A percentile compares a stretch with the other conserved stretches of the same genome.
Conservation (phyloP, 1,140 invertebrate genomes). For the Coelopa frigida region DNA sequence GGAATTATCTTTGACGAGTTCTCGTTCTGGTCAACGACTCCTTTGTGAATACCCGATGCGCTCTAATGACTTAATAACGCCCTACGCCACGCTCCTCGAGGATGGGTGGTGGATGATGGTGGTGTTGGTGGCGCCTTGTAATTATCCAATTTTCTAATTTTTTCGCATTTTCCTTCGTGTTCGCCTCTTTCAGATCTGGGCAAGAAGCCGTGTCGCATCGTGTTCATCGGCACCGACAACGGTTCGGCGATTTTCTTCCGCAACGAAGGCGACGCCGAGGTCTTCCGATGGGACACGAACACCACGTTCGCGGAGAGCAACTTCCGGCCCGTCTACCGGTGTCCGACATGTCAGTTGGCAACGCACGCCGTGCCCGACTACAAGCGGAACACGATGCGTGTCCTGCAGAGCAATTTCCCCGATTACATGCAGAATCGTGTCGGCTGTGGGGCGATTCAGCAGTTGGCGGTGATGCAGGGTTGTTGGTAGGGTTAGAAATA, state of each 20-base stretch:
- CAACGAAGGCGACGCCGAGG: slow-evolving; percentile 51
- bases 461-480: slow-evolving; percentile 47
- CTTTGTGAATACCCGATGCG: too few species aligned
- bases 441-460: slow-evolving; percentile 53
- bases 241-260: slow-evolving; percentile 54
- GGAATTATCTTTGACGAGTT: too few species aligned
- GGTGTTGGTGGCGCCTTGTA: too few species aligned
- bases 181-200: slow-evolving; percentile 46
- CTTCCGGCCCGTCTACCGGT: slow-evolving; percentile 49
- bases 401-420: slow-evolving; percentile 56
- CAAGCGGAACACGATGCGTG: slow-evolving; percentile 49
- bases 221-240: slow-evolving; percentile 56
- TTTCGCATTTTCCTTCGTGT: neutral
- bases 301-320: slow-evolving; percentile 48
- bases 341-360: slow-evolving; percentile 48
- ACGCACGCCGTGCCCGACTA: slow-evolving; percentile 53
- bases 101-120: too few species aligned
- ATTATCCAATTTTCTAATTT: too few species aligned
- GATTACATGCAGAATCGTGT: slow-evolving; percentile 55
- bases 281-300: slow-evolving; percentile 57
- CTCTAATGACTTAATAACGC: too few species aligned
- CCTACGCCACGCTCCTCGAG: too few species aligned
- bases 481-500: slow-evolving; percentile 27
- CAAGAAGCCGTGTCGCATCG: slow-evolving; percentile 47
- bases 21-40: too few species aligned